Evolutionary conservation across 2,113 vertebrate genomes (phyloP).

Genomic region (Smithornis capensis): DNA sequence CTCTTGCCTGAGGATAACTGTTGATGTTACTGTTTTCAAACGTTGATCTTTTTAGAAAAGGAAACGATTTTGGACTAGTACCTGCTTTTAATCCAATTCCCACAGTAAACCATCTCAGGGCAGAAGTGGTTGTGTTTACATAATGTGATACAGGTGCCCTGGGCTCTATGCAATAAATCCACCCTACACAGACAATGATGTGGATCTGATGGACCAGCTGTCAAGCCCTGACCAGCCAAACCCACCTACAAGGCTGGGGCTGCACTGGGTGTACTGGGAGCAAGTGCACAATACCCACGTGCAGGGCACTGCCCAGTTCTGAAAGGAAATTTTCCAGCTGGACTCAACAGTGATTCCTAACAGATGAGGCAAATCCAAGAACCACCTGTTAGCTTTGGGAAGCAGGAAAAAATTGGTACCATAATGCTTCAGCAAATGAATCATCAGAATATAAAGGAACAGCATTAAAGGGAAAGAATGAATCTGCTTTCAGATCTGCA

Average conservation of each 20-base stretch:
- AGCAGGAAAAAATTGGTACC: not conserved
- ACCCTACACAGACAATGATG: not conserved
- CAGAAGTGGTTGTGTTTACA: not conserved
- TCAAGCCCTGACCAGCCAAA: slow-evolving; percentile 17
- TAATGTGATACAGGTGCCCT: slow-evolving; percentile 26
- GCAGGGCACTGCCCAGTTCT: not conserved
- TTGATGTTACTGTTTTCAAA: not conserved
- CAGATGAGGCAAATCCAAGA: slow-evolving; percentile 67
- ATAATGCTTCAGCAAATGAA: not conserved
- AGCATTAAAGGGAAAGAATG: not conserved
- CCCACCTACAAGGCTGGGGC: not conserved
- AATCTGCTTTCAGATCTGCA: slow-evolving; percentile 5
- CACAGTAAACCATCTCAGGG: not conserved
- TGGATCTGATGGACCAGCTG: slow-evolving; percentile 53
- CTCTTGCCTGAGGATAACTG: not conserved
- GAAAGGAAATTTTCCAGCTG: slow-evolving; percentile 51
- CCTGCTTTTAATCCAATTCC: not conserved
- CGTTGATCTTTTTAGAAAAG: not conserved
- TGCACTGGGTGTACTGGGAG: slow-evolving; percentile 14
- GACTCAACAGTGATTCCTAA: slow-evolving; percentile 1
- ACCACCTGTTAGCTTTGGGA: slow-evolving; percentile 63
- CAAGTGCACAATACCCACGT: slow-evolving; percentile 28
- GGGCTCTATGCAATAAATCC: slow-evolving; percentile 17
- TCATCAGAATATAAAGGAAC: slow-evolving; percentile 29
- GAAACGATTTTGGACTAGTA: not conserved